These are phyloP conservation scores for Fratercula arctica DNA, from an alignment of 2,797 vertebrate genomes.

Conservation along the genomic window DNA sequence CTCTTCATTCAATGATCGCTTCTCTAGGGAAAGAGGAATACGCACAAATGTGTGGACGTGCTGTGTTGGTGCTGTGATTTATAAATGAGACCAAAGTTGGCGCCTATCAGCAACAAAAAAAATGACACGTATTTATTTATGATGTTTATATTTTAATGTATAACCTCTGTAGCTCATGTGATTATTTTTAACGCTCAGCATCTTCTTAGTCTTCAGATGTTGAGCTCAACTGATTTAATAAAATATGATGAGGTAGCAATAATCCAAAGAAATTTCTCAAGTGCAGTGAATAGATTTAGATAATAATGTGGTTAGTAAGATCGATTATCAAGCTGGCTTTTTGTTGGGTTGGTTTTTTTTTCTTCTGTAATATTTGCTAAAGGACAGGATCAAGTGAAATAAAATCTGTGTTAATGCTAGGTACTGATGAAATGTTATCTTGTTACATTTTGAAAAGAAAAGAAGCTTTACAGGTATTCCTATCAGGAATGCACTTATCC, in stretches of 20 bases:
- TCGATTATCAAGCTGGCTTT: neutral
- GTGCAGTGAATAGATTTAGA: neutral
- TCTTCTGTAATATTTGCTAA: neutral
- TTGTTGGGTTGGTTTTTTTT: neutral
- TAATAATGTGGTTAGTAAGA: neutral
- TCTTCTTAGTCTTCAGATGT: neutral
- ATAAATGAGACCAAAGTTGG: neutral
- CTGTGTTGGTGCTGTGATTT: neutral
- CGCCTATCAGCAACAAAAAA: neutral
- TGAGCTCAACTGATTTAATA: neutral
- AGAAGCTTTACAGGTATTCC: neutral
- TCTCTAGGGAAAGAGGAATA: neutral
- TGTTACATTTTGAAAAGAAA: slow-evolving; percentile 19
- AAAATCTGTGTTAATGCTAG: neutral
- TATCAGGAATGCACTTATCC: neutral
- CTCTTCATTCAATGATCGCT: neutral
- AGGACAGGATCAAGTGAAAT: neutral
- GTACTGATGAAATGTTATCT: slow-evolving; percentile 2
- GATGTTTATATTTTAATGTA: neutral
- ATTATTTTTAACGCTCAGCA: neutral
- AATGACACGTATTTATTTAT: neutral
- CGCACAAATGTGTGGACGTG: neutral
- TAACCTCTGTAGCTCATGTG: neutral
- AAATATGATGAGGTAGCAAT: neutral
- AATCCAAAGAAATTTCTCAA: neutral